These are phyloP conservation scores for Drosophila greeni DNA, from an alignment of 2,888 invertebrate genomes.

Conservation along the genomic window DNA sequence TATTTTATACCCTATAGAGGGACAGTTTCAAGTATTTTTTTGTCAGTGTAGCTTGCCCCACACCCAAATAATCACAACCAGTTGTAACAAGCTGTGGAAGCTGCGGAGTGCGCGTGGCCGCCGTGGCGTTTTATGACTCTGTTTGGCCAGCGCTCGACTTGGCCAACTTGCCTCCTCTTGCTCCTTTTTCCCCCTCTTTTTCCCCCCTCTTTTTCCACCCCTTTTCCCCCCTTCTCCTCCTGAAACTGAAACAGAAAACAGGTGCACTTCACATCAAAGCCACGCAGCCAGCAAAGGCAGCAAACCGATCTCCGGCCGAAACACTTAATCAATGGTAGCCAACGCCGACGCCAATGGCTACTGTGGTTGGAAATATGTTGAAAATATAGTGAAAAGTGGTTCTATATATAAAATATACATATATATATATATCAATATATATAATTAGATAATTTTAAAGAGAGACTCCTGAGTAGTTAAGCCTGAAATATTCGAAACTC, in stretches of 20 bases:
- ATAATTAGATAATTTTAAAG: too few species aligned
- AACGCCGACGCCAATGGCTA: conserved; percentile 36
- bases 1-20: neutral
- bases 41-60: neutral
- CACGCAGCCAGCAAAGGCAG: conserved; percentile 46
- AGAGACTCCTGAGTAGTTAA: too few species aligned
- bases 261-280: conserved; percentile 71
- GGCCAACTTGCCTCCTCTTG: neutral
- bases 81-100: conserved; percentile 62
- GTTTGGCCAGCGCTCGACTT: conserved; percentile 53
- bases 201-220: neutral
- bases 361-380: too few species aligned
- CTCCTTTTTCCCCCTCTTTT: neutral
- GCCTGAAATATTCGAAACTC: too few species aligned
- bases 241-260: conserved; percentile 52
- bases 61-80: conserved; percentile 50
- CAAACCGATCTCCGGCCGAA: conserved; percentile 42
- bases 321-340: conserved; percentile 50
- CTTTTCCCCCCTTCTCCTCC: neutral
- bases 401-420: too few species aligned
- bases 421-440: too few species aligned
- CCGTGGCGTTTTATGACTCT: conserved; percentile 70
- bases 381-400: too few species aligned
- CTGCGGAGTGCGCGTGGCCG: conserved; percentile 63
- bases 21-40: neutral